Conservation (phyloP, 2,113 vertebrate genomes). For the Pardalotus punctatus region DNA sequence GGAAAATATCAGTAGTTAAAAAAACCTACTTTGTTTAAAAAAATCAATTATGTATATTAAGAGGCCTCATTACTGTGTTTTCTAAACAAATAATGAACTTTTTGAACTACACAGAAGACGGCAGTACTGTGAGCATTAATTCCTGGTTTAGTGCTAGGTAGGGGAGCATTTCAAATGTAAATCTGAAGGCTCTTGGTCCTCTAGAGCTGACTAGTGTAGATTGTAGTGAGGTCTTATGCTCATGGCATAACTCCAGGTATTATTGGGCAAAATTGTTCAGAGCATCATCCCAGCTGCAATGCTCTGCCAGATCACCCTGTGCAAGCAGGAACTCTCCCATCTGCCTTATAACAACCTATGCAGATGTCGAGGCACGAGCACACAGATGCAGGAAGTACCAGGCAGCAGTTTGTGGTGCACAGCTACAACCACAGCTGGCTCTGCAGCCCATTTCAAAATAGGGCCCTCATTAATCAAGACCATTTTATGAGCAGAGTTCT, state of each 20-base stretch:
- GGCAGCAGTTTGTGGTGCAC: neutral
- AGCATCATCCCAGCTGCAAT: accelerated
- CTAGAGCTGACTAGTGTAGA: neutral
- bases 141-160: neutral
- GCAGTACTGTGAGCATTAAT: neutral
- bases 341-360: neutral
- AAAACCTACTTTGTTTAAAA: neutral
- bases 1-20: neutral
- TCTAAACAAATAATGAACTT: neutral
- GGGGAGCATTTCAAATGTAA: neutral
- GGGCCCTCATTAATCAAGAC: neutral
- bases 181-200: neutral
- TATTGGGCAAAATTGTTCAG: neutral
- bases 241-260: neutral
- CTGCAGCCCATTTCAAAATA: neutral
- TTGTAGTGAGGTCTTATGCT: neutral
- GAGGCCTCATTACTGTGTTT: neutral
- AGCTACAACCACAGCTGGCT: neutral
- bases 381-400: neutral
- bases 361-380: neutral
- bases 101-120: neutral
- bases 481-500: neutral
- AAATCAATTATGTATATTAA: neutral
- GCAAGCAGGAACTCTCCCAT: neutral
- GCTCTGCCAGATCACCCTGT: neutral